Conservation (phyloP, 2,888 invertebrate genomes). For the Napeogenes sylphis region DNA sequence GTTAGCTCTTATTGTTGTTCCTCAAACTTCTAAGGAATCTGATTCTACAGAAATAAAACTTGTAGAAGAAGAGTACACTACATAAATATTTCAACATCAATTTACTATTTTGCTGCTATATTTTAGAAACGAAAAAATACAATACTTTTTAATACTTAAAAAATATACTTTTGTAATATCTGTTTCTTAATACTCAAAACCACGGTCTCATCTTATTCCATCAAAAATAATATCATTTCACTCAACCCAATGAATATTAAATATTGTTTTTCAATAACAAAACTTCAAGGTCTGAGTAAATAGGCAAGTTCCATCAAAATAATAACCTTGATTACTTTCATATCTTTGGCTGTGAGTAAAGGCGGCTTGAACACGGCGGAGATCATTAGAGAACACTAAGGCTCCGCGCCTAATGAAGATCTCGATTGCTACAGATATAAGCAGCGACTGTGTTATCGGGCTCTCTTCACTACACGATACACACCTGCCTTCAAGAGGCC, state of each 20-base stretch:
- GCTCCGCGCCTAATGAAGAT: constrained; percentile 64
- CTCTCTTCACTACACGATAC: constrained; percentile 18
- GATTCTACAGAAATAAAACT: neutral
- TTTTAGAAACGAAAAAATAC: no score
- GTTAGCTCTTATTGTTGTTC: neutral
- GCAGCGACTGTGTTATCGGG: constrained; percentile 30
- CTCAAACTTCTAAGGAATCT: neutral
- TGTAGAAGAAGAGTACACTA: no score
- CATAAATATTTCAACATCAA: no score
- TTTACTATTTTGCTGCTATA: no score
- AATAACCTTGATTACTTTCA: constrained; percentile 10
- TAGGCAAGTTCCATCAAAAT: constrained; percentile 11
- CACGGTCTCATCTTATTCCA: no score
- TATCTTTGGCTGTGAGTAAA: constrained; percentile 17
- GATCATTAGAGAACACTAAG: constrained; percentile 56
- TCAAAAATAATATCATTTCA: no score
- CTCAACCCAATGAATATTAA: no score
- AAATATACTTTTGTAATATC: no score
- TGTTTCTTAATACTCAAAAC: no score
- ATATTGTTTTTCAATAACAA: neutral
- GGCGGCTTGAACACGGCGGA: constrained; percentile 34
- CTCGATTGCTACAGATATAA: constrained; percentile 50
- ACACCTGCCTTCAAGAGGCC: constrained; percentile 20
- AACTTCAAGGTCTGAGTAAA: neutral
- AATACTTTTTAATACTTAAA: no score